These are phyloP conservation scores for Sciurus carolinensis DNA, from an alignment of 2,797 vertebrate genomes.

Conservation along the genomic window DNA sequence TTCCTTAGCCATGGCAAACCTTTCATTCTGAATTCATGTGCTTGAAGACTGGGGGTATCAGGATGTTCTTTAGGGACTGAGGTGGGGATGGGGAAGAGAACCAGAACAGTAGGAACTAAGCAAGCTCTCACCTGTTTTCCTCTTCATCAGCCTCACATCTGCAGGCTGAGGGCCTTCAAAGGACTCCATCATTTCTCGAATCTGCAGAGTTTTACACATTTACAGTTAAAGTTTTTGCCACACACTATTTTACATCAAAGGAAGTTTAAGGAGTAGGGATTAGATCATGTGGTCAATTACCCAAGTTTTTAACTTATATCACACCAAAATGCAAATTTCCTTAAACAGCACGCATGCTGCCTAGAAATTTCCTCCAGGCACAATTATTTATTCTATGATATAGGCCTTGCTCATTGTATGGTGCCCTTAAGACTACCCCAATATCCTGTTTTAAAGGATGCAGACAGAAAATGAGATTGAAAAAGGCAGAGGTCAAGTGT, in stretches of 20 bases:
- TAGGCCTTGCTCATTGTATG: neutral
- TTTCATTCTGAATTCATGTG: slow-evolving; percentile 94
- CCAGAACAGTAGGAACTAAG: slow-evolving; percentile 86
- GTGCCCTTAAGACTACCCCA: neutral
- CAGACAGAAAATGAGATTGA: slow-evolving; percentile 8
- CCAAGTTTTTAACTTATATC: neutral
- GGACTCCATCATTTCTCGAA: slow-evolving; percentile 96
- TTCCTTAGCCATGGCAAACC: slow-evolving; percentile 97
- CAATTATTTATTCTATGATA: slow-evolving; percentile 1
- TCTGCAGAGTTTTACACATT: slow-evolving; percentile 90
- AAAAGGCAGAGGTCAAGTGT: neutral
- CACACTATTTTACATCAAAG: neutral
- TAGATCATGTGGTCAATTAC: neutral
- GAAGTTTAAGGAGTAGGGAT: neutral
- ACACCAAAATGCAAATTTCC: slow-evolving; percentile 45
- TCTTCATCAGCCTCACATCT: slow-evolving; percentile 99
- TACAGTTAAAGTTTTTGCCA: slow-evolving; percentile 75
- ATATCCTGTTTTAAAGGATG: neutral
- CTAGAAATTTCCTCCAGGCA: neutral
- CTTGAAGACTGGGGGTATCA: slow-evolving; percentile 90
- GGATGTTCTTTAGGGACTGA: slow-evolving; percentile 89
- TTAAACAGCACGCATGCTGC: neutral
- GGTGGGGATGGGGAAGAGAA: slow-evolving; percentile 87
- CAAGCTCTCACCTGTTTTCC: slow-evolving; percentile 98
- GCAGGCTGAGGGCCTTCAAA: slow-evolving; percentile 98